A percentile compares a stretch with the other conserved stretches of the same genome.
Conservation (phyloP, 2,888 invertebrate species). For the Tipula vernalis region DNA sequence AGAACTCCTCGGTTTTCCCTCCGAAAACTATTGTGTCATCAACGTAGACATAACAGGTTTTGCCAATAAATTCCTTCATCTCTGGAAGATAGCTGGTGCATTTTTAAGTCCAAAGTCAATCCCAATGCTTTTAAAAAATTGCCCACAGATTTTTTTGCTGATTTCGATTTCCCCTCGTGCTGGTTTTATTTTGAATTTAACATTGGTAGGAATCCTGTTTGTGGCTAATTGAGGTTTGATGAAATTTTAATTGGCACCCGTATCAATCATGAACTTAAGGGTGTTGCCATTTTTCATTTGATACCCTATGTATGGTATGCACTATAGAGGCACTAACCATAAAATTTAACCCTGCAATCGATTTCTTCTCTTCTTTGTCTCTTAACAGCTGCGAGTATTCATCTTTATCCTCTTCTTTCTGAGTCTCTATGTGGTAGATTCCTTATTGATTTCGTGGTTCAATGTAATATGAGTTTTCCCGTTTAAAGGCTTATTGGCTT, state of each 20-base stretch:
- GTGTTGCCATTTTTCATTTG: background rate
- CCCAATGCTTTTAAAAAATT: constrained; percentile 13
- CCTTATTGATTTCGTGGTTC: too few species aligned
- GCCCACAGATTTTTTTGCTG: constrained; percentile 4
- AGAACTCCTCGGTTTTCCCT: too few species aligned
- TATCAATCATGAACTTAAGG: constrained; percentile 13
- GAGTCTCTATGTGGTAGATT: background rate
- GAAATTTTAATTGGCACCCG: constrained; percentile 13
- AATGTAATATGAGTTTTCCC: too few species aligned
- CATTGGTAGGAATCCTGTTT: background rate
- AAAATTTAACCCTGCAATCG: background rate
- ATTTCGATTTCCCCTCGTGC: constrained; percentile 12
- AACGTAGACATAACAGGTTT: too few species aligned
- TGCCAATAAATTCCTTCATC: too few species aligned
- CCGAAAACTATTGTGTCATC: too few species aligned
- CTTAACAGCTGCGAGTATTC: background rate
- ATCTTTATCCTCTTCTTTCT: background rate
- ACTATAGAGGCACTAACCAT: constrained; percentile 6
- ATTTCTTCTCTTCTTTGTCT: background rate
- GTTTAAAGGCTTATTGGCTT: too few species aligned
- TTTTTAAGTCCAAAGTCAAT: too few species aligned
- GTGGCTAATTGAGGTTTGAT: background rate
- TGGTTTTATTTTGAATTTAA: constrained; percentile 8
- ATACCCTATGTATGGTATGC: constrained; percentile 7
- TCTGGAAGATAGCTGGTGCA: too few species aligned